These are phyloP conservation scores for Nipponacmea schrenckii DNA, from an alignment of 2,888 invertebrate genomes.

Conservation along the genomic window DNA sequence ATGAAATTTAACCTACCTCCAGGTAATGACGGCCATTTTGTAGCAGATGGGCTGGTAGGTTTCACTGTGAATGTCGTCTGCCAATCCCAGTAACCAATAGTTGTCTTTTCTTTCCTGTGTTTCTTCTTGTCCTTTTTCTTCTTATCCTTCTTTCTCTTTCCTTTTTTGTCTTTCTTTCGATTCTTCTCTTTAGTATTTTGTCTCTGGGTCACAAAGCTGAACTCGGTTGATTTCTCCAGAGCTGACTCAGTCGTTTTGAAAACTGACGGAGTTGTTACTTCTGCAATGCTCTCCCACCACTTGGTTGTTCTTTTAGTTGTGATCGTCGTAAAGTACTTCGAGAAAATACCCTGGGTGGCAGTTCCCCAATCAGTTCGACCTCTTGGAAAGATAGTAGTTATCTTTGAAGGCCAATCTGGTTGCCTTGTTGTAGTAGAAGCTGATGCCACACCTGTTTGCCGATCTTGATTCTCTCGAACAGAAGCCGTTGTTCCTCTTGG, in stretches of 20 bases:
- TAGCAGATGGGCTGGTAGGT: neutral
- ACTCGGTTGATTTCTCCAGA: neutral
- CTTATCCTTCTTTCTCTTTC: neutral
- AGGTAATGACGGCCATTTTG: neutral
- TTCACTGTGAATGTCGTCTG: neutral
- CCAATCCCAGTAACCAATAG: constrained; percentile 1
- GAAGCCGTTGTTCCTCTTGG: no score
- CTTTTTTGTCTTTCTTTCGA: neutral
- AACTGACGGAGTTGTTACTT: no score
- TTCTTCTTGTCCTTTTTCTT: constrained; percentile 1
- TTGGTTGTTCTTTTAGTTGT: no score
- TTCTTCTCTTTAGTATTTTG: neutral
- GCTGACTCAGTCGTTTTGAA: neutral
- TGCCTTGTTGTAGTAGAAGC: no score
- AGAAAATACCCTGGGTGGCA: no score
- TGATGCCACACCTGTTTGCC: no score
- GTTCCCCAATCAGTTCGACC: no score
- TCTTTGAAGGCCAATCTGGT: no score
- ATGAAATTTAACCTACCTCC: neutral
- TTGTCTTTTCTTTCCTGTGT: neutral
- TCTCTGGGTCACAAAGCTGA: neutral
- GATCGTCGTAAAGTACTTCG: no score
- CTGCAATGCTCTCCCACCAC: no score
- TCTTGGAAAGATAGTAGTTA: no score
- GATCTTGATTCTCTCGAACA: no score